These are phyloP conservation scores for Esox niger DNA, from an alignment of 2,113 vertebrate genomes.

Conservation along the genomic window DNA sequence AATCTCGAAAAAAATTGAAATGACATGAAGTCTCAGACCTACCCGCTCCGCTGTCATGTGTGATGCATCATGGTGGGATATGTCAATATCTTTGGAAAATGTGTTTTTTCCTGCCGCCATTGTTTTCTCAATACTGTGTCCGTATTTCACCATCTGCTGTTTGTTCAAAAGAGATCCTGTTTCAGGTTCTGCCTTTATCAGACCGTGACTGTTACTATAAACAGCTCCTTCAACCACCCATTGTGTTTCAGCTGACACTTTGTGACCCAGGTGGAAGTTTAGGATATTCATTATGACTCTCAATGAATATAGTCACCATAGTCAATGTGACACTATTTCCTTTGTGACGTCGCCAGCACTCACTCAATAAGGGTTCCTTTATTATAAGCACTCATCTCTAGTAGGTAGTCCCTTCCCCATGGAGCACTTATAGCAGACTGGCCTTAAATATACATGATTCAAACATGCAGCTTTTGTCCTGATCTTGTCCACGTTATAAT, in stretches of 20 bases:
- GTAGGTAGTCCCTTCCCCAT: slow-evolving; percentile 7
- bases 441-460: no score
- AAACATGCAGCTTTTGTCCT: no score
- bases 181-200: slow-evolving; percentile 57
- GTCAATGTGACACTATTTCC: background rate
- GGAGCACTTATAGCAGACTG: background rate
- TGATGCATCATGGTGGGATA: slow-evolving; percentile 26
- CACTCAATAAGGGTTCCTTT: no score
- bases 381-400: background rate
- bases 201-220: slow-evolving; percentile 57
- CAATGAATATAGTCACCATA: background rate
- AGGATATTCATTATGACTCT: slow-evolving; percentile 4
- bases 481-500: no score
- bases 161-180: slow-evolving; percentile 34
- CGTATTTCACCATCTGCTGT: slow-evolving; percentile 26
- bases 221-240: slow-evolving; percentile 55
- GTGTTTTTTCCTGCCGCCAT: slow-evolving; percentile 33
- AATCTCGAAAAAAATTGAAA: background rate
- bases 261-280: slow-evolving; percentile 19
- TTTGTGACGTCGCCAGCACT: background rate
- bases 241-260: slow-evolving; percentile 49
- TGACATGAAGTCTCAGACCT: slow-evolving; percentile 27
- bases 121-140: slow-evolving; percentile 18
- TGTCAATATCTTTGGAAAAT: slow-evolving; percentile 32
- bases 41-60: slow-evolving; percentile 49